Evolutionary conservation across 2,113 vertebrate species (phyloP), one percentile per base, ranked within the genome.

Genomic region (Ursus arctos): DNA sequence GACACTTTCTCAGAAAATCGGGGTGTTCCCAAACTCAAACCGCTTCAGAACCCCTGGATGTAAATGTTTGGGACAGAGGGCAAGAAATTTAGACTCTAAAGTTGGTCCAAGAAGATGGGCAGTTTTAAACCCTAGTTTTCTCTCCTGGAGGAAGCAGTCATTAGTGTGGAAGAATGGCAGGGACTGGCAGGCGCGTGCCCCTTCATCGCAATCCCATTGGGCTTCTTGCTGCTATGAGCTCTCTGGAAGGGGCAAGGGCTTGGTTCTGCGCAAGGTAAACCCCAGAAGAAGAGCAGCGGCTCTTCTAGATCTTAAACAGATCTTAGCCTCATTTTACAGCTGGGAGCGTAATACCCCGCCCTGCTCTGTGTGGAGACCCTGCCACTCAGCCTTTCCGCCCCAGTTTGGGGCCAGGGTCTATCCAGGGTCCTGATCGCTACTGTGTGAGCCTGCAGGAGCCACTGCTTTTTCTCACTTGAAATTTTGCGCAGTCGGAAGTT

Each of bases 371-470:
- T 49, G 22, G 55, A 95, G 57, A 94, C n/a, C 53, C 61, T 69
- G 40, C 74, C 49, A 19, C 33, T 71, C 26, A 55, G 88, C 47
- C 28, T 95, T 94, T 69, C 33, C 1, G 6, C 87, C 79, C 15
- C 74, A 82, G 7, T 33, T 72, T 67, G 59, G 80, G 87, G 84
- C n/a, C 7, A 51, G 94, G 97, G 97, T 98, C 97, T 98, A 97
- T 98, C 96, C 98, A 98, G 98, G 97, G 97, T 98, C 97, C 97
- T 98, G 97, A 98, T 95, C 53, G 31, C 85, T 88, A 47, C 86
- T 59, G 8, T 49, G 47, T 2, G 49, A 96, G 28, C 59, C n/a
- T 49, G 15, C 33, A 90, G 74, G 63, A 95, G 61, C 43, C n/a
- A 22, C 76, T 24, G 74, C 80, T 87, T 82, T 51, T 97, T 95